phyloP scores from a whole-genome alignment of 1,140 invertebrate genomes.

The Adelges cooleyi region DNA sequence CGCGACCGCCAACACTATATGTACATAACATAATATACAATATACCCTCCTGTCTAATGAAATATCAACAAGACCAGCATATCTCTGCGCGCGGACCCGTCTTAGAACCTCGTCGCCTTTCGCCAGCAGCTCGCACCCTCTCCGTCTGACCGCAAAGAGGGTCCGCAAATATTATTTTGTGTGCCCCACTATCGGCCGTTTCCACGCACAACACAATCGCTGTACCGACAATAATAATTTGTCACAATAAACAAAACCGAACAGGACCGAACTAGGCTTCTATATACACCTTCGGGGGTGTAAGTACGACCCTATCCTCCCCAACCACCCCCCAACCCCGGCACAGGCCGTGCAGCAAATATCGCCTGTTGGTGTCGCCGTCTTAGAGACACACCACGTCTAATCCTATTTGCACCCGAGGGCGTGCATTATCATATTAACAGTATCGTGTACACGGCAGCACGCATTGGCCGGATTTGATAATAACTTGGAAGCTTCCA shows the following conservation, averaged over 20 bases:
- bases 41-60: slow-evolving; percentile 5
- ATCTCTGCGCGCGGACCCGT: not conserved
- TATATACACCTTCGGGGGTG: too few species aligned
- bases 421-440: too few species aligned
- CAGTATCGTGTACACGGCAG: too few species aligned
- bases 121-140: not conserved
- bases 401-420: slow-evolving; percentile 22
- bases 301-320: too few species aligned
- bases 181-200: not conserved
- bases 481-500: too few species aligned
- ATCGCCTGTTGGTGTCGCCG: not conserved
- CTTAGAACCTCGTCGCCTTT: not conserved
- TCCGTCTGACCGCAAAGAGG: too few species aligned
- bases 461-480: too few species aligned
- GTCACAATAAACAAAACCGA: slow-evolving; percentile 3
- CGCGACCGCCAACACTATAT: too few species aligned
- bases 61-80: slow-evolving; percentile 29
- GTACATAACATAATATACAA: too few species aligned
- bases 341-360: not conserved
- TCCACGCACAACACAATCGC: not conserved
- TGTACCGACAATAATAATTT: not conserved
- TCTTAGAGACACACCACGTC: not conserved
- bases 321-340: too few species aligned
- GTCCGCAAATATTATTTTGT: too few species aligned
- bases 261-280: too few species aligned